Percentiles rank a stretch among this genome's conserved stretches.
Conservation (phyloP, 1,140 invertebrate genomes). For the Steinernema feltiae region DNA sequence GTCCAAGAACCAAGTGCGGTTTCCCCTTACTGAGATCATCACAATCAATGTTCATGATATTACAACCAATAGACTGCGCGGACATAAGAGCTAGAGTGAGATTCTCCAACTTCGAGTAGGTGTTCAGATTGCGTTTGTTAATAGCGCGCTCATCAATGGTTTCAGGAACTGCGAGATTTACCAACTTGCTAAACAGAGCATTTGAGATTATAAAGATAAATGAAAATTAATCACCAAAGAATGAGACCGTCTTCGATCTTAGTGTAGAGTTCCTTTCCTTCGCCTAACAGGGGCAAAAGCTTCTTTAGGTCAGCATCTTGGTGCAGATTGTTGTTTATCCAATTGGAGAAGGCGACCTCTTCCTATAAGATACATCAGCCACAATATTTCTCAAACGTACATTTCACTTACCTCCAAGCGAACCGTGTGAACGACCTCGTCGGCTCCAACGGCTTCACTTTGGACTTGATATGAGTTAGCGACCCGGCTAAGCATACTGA, state of each 20-base stretch:
- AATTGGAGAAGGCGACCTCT: conserved; percentile 93
- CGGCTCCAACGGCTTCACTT: conserved; percentile 81
- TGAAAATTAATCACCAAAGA: conserved; percentile 71
- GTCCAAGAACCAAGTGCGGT: conserved; percentile 86
- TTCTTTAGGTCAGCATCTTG: conserved; percentile 80
- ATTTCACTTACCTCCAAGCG: conserved; percentile 45
- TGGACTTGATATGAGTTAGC: conserved; percentile 88
- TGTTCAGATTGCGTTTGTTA: conserved; percentile 82
- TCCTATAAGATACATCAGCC: conserved; percentile 70
- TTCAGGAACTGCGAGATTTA: conserved; percentile 94
- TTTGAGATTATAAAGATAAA: not conserved
- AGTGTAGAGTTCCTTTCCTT: conserved; percentile 81
- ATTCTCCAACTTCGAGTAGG: conserved; percentile 92
- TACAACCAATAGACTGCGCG: conserved; percentile 91
- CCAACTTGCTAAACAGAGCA: conserved; percentile 82
- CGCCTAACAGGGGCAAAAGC: conserved; percentile 82
- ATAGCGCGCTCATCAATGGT: conserved; percentile 97
- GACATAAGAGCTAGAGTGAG: conserved; percentile 87
- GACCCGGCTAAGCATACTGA: conserved; percentile 82
- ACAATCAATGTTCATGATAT: conserved; percentile 96
- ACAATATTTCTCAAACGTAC: conserved; percentile 27
- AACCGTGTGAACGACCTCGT: conserved; percentile 63
- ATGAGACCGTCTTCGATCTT: conserved; percentile 93
- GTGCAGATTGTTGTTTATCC: conserved; percentile 85
- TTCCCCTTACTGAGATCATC: conserved; percentile 87